phyloP scores from a whole-genome alignment of 1,140 invertebrate species.

The Pachypsylla venusta region DNA sequence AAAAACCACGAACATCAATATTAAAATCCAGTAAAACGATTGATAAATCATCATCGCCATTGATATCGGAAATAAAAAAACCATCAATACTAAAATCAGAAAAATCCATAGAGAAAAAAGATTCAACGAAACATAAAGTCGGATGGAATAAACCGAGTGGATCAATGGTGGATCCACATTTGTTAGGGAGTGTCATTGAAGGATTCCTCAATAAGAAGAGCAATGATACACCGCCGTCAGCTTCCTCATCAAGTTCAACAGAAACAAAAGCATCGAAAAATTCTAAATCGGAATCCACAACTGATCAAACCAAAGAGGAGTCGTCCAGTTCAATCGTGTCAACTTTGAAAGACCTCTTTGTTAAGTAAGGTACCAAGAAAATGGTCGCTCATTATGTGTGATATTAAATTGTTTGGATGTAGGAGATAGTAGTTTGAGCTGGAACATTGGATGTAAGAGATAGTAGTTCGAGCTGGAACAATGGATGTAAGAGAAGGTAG shows the following conservation, averaged over 20 bases:
- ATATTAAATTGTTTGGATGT: no score
- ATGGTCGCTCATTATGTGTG: no score
- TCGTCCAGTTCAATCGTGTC: not conserved
- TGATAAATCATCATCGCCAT: constrained; percentile 22
- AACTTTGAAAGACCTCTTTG: not conserved
- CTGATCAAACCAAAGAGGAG: not conserved
- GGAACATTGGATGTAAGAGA: no score
- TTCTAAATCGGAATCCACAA: not conserved
- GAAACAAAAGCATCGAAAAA: constrained; percentile 13
- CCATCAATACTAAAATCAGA: constrained; percentile 1
- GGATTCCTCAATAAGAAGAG: constrained; percentile 44
- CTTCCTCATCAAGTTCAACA: constrained; percentile 22
- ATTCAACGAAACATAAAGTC: constrained; percentile 33
- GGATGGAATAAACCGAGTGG: constrained; percentile 55
- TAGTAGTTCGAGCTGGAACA: no score
- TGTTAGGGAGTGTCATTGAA: constrained; percentile 63
- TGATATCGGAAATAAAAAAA: constrained; percentile 17
- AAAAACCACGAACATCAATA: constrained; percentile 23
- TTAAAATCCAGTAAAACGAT: not conserved
- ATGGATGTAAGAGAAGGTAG: no score
- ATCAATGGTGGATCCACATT: constrained; percentile 56
- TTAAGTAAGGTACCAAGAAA: no score
- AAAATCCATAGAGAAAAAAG: constrained; percentile 16
- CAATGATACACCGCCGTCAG: constrained; percentile 23
- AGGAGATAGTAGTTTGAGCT: no score